Evolutionary conservation across 2,113 vertebrate species (phyloP), one percentile per base, ranked within the genome.

Genomic region (Cygnus atratus): DNA sequence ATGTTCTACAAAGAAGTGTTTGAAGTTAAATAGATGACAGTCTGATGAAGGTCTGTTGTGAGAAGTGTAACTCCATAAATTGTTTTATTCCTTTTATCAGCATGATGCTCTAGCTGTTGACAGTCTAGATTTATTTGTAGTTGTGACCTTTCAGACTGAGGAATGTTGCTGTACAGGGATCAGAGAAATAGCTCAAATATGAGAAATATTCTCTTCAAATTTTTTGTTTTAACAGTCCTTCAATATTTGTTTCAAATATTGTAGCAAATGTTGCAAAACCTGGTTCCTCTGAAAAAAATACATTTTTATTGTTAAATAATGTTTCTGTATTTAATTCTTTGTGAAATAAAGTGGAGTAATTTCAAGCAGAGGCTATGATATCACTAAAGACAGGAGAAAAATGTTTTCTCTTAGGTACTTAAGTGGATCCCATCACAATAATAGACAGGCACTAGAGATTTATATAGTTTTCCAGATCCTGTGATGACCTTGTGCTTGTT

Each of bases 21-120:
- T 90, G 67, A 93, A 85, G 25, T 43, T 50, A 77, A 48, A 82
- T 50, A 89, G 65, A 81, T 84, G 85, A 65, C 61, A 81, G 29
- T n/a, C 57, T 90, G 73, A 67, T 33, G 81, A 58, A 78, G 16
- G 21, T 48, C 59, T 74, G 25, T 50, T 86, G 50, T 26, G 19
- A 78, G 46, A 71, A 80, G 35, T 37, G 10, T 55, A 74, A 77
- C 28, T 68, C 39, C 48, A 70, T 58, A 76, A 65, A 66, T 84
- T 44, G 10, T 77, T 88, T 92, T 83, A 66, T 91, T 95, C 79
- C 43, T 94, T 91, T 84, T 89, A 95, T 77, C 92, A 93, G 41
- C 13, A 6, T 65, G 54, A 54, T 77, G 20, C 11, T 58, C 9
- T n/a, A 80, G 68, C 13, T 92, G 24, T 58, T 58, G 86, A 44